Base-by-base conservation (phyloP, 2,888 invertebrate genomes). In the Dasypogon diadema region DNA sequence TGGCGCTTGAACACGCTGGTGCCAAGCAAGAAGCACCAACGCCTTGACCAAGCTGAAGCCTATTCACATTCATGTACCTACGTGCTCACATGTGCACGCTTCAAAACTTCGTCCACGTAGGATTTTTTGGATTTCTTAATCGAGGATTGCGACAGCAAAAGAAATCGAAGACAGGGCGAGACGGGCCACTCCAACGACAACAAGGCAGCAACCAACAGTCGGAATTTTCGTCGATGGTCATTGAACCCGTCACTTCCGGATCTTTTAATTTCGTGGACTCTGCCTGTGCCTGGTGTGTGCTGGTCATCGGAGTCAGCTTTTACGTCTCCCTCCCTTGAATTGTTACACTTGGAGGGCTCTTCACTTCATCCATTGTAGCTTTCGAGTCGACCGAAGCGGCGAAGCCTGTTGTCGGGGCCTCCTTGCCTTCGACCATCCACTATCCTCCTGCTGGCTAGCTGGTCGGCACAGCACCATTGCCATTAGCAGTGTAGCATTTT, bases 191-290 rank as follows among this genome's bases (percentile, higher is more conserved):
- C 24, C 16, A 16, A 58, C 26, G 16, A 16, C 18, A 37, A 21
- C 37, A 34, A 3, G 65, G 12, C 65, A 48, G 4, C 65, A 68
- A 68, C 22, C 48, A 46, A 68, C 46, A 68, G 48, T 68, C 16
- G 16, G 26, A 68, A 68, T 68, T 48, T 34, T 34, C 37, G 37
- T 34, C 65, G 51, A 54, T 70, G 70, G 70, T 34, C 70, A 70
- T 70, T 70, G 70, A 70, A 70, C 70, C 54, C n/a, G n/a, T n/a
- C 54, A 34, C 46, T 70, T 70, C 70, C 70, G 70, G 70, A 26
- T 70, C 70, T 70, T 70, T 70, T 70, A 70, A 70, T 70, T 54
- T 54, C 70, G 54, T 70, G 34, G 70, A 54, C 37, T 70, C n/a
- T 54, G 70, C 34, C 70, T 34, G n/a, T 34, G 70, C 54, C 34